A percentile compares a stretch with the other conserved stretches of the same genome.
These are phyloP conservation scores for Plemyria rubiginata DNA, from an alignment of 2,888 invertebrate genomes.

Conservation along the genomic window DNA sequence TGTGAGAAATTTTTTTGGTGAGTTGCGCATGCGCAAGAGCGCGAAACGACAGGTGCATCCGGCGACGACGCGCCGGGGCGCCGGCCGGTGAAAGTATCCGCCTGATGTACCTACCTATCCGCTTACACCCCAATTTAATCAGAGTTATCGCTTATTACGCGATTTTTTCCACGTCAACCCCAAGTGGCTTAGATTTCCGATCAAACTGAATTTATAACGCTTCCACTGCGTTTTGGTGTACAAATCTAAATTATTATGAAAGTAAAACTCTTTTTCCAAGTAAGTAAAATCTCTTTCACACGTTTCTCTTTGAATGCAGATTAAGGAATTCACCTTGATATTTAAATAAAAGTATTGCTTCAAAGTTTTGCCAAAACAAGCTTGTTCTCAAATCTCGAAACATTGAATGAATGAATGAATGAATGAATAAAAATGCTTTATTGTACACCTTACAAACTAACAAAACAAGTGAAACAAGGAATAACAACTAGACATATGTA, in stretches of 20 bases:
- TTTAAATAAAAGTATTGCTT: constrained; percentile 14
- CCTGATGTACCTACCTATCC: constrained; percentile 58
- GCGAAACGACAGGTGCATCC: constrained; percentile 54
- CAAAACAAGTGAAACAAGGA: too few species aligned
- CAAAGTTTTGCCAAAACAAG: constrained; percentile 17
- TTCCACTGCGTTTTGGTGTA: too few species aligned
- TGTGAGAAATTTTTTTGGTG: constrained; percentile 47
- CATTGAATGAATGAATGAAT: too few species aligned
- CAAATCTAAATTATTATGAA: too few species aligned
- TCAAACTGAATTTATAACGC: too few species aligned
- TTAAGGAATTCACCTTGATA: constrained; percentile 3
- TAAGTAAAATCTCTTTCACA: not conserved
- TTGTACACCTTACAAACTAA: too few species aligned
- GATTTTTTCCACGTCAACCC: constrained; percentile 9
- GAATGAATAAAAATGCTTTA: too few species aligned
- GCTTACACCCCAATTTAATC: constrained; percentile 59
- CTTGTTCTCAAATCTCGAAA: constrained; percentile 12
- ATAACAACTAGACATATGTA: too few species aligned
- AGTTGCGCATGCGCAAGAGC: constrained; percentile 55
- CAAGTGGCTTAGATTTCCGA: not conserved
- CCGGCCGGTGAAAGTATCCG: constrained; percentile 69
- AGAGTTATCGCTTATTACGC: constrained; percentile 27
- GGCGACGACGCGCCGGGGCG: constrained; percentile 48
- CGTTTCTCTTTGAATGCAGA: not conserved
- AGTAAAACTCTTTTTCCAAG: not conserved